Evolutionary conservation across 2,888 invertebrate species (phyloP).

Genomic region (Dexiosoma caninum): DNA sequence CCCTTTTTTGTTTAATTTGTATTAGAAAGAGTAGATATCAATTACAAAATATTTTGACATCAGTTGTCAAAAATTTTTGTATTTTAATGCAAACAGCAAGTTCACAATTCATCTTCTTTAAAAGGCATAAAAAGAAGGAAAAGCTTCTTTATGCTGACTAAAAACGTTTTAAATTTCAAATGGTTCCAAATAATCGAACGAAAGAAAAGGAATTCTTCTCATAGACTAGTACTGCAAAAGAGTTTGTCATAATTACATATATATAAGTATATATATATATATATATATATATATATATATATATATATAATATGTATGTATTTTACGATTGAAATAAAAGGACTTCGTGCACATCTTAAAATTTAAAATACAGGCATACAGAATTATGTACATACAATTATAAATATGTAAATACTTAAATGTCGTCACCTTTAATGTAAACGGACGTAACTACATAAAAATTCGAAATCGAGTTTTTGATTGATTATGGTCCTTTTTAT

Average conservation of each 20-base stretch:
- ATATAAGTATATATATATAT: too few species aligned
- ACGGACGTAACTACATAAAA: too few species aligned
- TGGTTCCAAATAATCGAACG: slow-evolving; percentile 29
- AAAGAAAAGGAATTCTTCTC: slow-evolving; percentile 2
- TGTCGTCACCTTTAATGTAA: too few species aligned
- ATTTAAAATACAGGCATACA: neutral
- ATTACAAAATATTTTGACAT: slow-evolving; percentile 68
- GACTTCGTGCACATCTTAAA: neutral
- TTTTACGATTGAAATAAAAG: neutral
- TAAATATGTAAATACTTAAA: too few species aligned
- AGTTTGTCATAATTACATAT: slow-evolving; percentile 45
- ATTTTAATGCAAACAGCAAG: neutral
- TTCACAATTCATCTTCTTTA: neutral
- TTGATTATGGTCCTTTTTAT: too few species aligned
- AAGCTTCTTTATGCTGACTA: slow-evolving; percentile 22
- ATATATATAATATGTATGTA: too few species aligned
- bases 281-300: too few species aligned
- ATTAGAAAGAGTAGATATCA: slow-evolving; percentile 61
- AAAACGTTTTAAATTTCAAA: slow-evolving; percentile 55
- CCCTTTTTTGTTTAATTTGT: slow-evolving; percentile 2
- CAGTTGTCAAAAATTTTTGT: slow-evolving; percentile 58
- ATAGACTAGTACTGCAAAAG: slow-evolving; percentile 16
- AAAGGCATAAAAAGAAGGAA: neutral
- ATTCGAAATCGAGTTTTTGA: too few species aligned
- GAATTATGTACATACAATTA: too few species aligned